Conservation (phyloP, 2,888 invertebrate genomes). For the Malthinus seriepunctatus region DNA sequence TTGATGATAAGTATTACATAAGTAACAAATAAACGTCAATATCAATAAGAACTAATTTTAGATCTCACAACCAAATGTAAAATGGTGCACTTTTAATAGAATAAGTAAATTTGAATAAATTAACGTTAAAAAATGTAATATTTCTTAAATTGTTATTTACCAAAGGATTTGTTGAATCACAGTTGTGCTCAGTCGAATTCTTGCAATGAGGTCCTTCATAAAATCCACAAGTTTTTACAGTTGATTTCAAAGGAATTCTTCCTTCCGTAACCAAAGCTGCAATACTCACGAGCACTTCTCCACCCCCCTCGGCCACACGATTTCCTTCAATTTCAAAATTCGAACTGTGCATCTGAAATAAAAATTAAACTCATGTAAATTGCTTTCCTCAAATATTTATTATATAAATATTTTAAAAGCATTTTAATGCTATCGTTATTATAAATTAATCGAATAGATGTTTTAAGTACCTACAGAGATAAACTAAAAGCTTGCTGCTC, state of each 20-base stretch:
- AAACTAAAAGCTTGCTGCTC: too few species aligned
- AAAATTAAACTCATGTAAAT: constrained; percentile 21
- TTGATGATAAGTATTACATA: too few species aligned
- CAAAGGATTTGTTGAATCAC: constrained; percentile 58
- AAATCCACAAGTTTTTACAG: constrained; percentile 59
- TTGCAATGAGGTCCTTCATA: constrained; percentile 72
- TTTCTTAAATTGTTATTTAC: constrained; percentile 51
- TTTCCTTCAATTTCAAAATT: constrained; percentile 43
- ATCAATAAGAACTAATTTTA: too few species aligned
- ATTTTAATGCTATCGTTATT: background rate
- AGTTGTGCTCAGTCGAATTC: constrained; percentile 55
- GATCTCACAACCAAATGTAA: too few species aligned
- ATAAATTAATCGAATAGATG: background rate
- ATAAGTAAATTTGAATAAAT: background rate
- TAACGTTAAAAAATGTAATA: too few species aligned
- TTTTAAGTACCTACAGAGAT: too few species aligned
- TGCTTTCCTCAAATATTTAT: too few species aligned
- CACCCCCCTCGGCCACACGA: constrained; percentile 40
- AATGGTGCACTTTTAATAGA: too few species aligned
- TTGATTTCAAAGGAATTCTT: constrained; percentile 51
- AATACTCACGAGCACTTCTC: constrained; percentile 51
- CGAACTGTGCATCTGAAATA: constrained; percentile 54
- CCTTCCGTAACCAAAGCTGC: constrained; percentile 54
- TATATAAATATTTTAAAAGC: background rate
- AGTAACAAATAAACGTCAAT: too few species aligned